Conservation (phyloP, 1,140 invertebrate genomes). For the Megathymus violae region DNA sequence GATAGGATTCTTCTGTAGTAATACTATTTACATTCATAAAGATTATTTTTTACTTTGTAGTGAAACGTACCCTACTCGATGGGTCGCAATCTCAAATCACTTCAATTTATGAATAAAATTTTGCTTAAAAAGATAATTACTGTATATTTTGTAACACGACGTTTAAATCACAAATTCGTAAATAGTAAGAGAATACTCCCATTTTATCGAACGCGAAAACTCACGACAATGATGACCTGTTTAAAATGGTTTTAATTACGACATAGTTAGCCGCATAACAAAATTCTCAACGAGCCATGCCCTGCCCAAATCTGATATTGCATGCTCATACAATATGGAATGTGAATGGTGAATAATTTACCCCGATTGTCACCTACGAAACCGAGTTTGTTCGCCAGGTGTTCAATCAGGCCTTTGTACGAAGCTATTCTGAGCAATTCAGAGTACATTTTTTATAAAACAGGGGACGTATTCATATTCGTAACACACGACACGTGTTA, state of each 20-base stretch:
- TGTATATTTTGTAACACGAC: too few species aligned
- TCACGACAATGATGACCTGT: too few species aligned
- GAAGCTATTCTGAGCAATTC: conserved; percentile 14
- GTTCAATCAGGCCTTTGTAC: conserved; percentile 44
- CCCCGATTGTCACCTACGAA: conserved; percentile 54
- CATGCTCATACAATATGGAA: conserved; percentile 62
- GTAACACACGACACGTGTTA: conserved; percentile 3
- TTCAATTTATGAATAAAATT: too few species aligned
- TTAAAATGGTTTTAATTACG: conserved; percentile 12
- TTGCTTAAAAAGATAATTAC: too few species aligned
- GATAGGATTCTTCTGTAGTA: too few species aligned
- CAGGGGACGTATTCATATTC: conserved; percentile 12
- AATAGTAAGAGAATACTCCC: neutral
- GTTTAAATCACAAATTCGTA: too few species aligned
- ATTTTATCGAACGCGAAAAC: neutral
- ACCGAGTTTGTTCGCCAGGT: conserved; percentile 48
- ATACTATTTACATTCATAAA: too few species aligned
- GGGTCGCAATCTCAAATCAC: too few species aligned
- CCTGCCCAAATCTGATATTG: conserved; percentile 51
- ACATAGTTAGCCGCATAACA: neutral
- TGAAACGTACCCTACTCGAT: too few species aligned
- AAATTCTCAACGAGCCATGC: conserved; percentile 22
- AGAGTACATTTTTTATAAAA: conserved; percentile 14
- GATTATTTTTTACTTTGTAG: too few species aligned
- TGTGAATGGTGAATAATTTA: conserved; percentile 70